Conservation (phyloP, 2,888 invertebrate species). For the Schizaphis graminum region DNA sequence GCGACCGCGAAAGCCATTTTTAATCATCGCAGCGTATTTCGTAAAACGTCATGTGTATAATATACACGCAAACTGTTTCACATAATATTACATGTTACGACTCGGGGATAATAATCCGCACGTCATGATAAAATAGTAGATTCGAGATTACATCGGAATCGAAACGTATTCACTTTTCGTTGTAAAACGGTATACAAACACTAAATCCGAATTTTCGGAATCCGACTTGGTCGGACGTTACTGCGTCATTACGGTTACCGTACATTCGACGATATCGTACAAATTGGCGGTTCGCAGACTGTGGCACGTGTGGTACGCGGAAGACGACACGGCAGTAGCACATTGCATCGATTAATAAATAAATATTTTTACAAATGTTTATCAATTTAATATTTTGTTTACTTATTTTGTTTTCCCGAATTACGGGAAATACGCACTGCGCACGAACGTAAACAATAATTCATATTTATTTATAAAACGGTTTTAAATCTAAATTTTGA, state of each 20-base stretch:
- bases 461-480: neutral
- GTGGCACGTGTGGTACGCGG: neutral
- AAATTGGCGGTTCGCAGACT: neutral
- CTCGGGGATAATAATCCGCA: neutral
- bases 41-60: no score
- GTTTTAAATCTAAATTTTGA: neutral
- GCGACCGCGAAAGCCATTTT: conserved; percentile 10
- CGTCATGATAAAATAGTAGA: neutral
- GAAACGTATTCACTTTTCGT: neutral
- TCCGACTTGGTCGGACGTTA: neutral
- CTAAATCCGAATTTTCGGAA: neutral
- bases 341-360: neutral
- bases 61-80: neutral
- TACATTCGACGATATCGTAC: neutral
- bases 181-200: neutral
- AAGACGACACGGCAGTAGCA: neutral
- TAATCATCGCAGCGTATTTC: neutral
- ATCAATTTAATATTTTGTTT: neutral
- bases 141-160: neutral
- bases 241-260: neutral
- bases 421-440: neutral
- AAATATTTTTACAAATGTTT: neutral
- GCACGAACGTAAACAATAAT: neutral
- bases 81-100: neutral
- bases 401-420: neutral